Evolutionary conservation across 2,113 vertebrate species (phyloP).

Genomic region (Sterrhoptilus dennistouni): DNA sequence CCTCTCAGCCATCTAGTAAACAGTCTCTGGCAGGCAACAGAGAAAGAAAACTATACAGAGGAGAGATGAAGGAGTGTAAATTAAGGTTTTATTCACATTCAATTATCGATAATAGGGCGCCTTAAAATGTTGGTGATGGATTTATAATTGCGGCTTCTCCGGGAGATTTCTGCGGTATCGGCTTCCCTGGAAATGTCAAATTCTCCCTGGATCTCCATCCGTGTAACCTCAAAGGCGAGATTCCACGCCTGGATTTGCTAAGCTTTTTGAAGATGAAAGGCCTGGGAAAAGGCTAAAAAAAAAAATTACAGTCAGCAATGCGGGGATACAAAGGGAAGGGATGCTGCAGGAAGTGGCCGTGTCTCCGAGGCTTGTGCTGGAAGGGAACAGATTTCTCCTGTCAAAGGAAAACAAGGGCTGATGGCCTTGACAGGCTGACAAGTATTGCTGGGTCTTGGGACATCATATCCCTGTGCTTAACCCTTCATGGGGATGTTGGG

Average conservation of each 20-base stretch:
- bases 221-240: background rate
- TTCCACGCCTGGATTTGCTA: background rate
- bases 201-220: background rate
- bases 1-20: conserved; percentile 60
- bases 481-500: background rate
- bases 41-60: background rate
- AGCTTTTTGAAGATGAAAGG: conserved; percentile 60
- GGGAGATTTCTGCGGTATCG: background rate
- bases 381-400: background rate
- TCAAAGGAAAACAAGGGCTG: background rate
- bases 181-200: background rate
- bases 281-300: background rate
- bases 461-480: background rate
- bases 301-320: conserved; percentile 14
- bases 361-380: background rate
- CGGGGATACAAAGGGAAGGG: background rate
- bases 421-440: conserved; percentile 7
- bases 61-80: background rate
- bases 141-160: background rate
- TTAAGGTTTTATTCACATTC: conserved; percentile 19
- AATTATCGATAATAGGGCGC: background rate
- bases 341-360: background rate
- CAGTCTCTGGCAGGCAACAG: conserved; percentile 35
- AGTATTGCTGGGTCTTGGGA: background rate
- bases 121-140: background rate